Percentiles rank a stretch among this genome's conserved stretches.
phyloP scores from a whole-genome alignment of 2,888 invertebrate species.

The Melanargia galathea region DNA sequence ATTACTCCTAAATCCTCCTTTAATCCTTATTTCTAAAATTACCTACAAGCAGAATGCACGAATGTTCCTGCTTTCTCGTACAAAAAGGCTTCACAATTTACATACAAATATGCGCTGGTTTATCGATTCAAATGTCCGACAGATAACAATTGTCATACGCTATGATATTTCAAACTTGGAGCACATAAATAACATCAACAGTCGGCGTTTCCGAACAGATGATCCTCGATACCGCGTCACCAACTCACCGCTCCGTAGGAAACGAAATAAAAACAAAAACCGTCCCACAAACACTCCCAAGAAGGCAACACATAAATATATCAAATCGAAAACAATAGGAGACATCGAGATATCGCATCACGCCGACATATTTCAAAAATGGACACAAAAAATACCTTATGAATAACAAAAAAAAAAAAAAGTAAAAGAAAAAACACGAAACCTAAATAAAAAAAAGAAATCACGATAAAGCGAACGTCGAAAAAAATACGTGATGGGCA shows the following conservation, averaged over 20 bases:
- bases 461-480: slow-evolving; percentile 66
- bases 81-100: slow-evolving; percentile 12
- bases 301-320: slow-evolving; percentile 78
- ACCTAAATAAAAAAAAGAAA: slow-evolving; percentile 53
- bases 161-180: slow-evolving; percentile 50
- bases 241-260: slow-evolving; percentile 59
- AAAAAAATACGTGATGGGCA: slow-evolving; percentile 82
- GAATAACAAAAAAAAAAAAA: slow-evolving; percentile 56
- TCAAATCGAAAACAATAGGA: slow-evolving; percentile 81
- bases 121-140: slow-evolving; percentile 44
- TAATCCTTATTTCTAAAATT: too few species aligned
- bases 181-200: slow-evolving; percentile 69
- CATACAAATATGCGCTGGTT: slow-evolving; percentile 16
- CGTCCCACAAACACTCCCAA: slow-evolving; percentile 63
- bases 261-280: slow-evolving; percentile 44
- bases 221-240: slow-evolving; percentile 64
- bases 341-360: slow-evolving; percentile 78
- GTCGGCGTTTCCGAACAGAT: slow-evolving; percentile 60
- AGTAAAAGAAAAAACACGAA: slow-evolving; percentile 65
- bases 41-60: too few species aligned
- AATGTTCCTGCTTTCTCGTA: too few species aligned
- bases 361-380: slow-evolving; percentile 79
- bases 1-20: too few species aligned
- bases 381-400: slow-evolving; percentile 66
- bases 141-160: slow-evolving; percentile 51